phyloP scores from a whole-genome alignment of 2,797 vertebrate genomes.

The Crocodylus rhombifer region DNA sequence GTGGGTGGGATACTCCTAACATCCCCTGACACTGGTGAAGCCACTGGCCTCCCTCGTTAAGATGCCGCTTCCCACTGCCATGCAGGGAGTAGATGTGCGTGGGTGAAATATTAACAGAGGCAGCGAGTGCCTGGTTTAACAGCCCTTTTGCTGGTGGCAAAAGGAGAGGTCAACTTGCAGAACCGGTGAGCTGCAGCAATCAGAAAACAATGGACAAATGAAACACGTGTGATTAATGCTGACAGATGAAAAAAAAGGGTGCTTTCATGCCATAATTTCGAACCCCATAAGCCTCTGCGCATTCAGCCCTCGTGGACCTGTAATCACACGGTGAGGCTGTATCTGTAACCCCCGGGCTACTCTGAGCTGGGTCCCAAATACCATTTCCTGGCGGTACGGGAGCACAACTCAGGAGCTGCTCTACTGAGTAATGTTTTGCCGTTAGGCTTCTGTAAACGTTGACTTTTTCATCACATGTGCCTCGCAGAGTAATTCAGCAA shows the following conservation, averaged over 20 bases:
- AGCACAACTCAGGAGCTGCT: fast-evolving
- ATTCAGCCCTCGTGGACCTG: background rate
- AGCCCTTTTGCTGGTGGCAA: background rate
- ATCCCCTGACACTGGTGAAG: background rate
- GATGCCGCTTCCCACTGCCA: background rate
- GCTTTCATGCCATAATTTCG: background rate
- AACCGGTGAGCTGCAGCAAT: background rate
- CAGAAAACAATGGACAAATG: background rate
- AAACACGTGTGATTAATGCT: background rate
- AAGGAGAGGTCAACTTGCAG: background rate
- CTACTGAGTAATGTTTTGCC: background rate
- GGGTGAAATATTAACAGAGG: background rate
- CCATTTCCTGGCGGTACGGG: fast-evolving
- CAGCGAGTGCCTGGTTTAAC: background rate
- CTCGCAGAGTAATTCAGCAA: background rate
- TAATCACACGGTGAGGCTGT: background rate
- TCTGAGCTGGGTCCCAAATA: conserved; percentile 45
- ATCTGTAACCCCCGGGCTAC: background rate
- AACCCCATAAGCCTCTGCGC: background rate
- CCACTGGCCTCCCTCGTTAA: background rate
- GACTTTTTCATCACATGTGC: fast-evolving
- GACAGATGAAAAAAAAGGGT: background rate
- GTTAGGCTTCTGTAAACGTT: fast-evolving
- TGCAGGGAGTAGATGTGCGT: background rate
- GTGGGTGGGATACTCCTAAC: background rate